Base-by-base conservation (phyloP, 2,797 vertebrate genomes). In the Jordanella pulchra region DNA sequence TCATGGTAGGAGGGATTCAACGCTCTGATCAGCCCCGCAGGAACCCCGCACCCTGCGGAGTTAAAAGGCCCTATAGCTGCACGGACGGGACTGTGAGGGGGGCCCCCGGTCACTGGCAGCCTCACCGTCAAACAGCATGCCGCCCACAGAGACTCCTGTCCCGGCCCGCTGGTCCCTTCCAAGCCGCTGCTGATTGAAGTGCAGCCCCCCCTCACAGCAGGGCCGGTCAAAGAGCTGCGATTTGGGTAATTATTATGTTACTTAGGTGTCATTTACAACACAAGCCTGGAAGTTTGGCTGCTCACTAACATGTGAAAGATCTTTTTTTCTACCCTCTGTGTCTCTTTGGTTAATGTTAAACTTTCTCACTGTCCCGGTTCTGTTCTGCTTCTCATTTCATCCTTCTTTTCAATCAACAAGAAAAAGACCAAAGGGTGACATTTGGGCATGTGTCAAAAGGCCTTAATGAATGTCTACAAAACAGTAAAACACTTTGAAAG, bases 191-290 rank as follows among this genome's bases (percentile, higher is more conserved):
- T 84, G 86, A 94, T 94, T 95, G 93, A 95, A 93, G 92, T 92
- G 87, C 75, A 84, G 85, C 90, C 84, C 87, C 91, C 91, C 84
- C 76, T 86, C 92, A 2, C 93, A 85, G 92, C 92, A 72, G 92
- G 94, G 21, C 80, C 83, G 65, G 68, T 79, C 76, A 77, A 84
- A 83, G 87, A 82, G 84, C 74, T 87, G 81, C 91, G 82, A 80
- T 88, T 76, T 78, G 79, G 89, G 93, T 93, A 92, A 93, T 94
- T 90, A 93, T 93, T 84, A 91, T 94, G 92, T 93, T 92, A 92
- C 91, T 93, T 75, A 87, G 84, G 90, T 87, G 92, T 87, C 88
- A 94, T 95, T 94, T 93, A 93, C 93, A 94, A 93, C 92, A 94
- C 93, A 94, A 93, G 89, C 84, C 89, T 50, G 64, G 15, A 50